Evolutionary conservation across 2,888 invertebrate genomes (phyloP).

Genomic region (Orthosia gracilis): DNA sequence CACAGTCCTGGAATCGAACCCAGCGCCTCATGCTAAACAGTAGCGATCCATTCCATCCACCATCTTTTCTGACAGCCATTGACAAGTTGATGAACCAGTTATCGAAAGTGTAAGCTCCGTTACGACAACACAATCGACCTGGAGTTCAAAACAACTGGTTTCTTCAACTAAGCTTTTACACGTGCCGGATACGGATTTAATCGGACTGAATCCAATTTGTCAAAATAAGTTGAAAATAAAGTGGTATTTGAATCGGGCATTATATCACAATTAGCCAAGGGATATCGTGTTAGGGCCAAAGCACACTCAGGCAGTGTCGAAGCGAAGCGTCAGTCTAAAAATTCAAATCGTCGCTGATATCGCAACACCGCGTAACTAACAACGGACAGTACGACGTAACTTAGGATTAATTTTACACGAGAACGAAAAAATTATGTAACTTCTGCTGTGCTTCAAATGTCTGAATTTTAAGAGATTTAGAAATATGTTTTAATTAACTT

Average conservation of each 20-base stretch:
- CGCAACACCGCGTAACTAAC: too few species aligned
- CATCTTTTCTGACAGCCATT: neutral
- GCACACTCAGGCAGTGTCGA: too few species aligned
- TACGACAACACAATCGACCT: conserved; percentile 25
- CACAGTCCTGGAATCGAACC: neutral
- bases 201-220: conserved; percentile 22
- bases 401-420: too few species aligned
- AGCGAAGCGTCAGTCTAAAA: too few species aligned
- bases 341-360: too few species aligned
- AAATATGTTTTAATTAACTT: too few species aligned
- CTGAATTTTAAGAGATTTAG: too few species aligned
- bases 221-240: neutral
- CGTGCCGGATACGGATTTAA: conserved; percentile 23
- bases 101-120: conserved; percentile 40
- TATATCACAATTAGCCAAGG: neutral
- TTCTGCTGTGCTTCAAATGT: too few species aligned
- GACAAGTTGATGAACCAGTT: conserved; percentile 18
- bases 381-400: too few species aligned
- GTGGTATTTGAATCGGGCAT: neutral
- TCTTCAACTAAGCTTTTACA: conserved; percentile 23
- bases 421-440: too few species aligned
- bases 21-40: neutral
- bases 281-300: neutral
- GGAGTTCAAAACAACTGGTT: conserved; percentile 37
- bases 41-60: neutral